Conservation (phyloP, 2,888 invertebrate species). For the Lasioglossum lativentre region DNA sequence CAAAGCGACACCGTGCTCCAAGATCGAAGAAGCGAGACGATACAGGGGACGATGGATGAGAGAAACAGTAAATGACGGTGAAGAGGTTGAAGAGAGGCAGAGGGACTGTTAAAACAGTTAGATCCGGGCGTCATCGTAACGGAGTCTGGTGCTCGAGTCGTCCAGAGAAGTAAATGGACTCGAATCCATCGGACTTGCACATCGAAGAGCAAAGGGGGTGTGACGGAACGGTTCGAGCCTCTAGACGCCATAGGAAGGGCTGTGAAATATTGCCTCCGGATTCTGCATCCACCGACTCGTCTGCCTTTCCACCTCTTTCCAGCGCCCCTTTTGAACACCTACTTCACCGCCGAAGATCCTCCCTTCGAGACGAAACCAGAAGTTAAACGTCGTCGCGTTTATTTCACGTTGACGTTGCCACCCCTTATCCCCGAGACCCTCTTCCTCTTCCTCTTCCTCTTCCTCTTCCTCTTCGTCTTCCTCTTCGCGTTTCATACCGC, state of each 20-base stretch:
- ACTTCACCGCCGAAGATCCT: slow-evolving; percentile 43
- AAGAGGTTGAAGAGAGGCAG: neutral
- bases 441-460: slow-evolving; percentile 11
- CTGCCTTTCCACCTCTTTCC: slow-evolving; percentile 50
- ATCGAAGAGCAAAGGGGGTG: slow-evolving; percentile 50
- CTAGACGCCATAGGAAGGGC: slow-evolving; percentile 58
- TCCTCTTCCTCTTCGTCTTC: slow-evolving; percentile 18
- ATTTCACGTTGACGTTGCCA: slow-evolving; percentile 70
- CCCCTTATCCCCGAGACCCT: slow-evolving; percentile 28
- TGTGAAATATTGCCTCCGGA: slow-evolving; percentile 74
- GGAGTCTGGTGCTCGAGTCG: slow-evolving; percentile 43
- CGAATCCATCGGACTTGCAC: slow-evolving; percentile 62
- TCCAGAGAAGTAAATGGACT: slow-evolving; percentile 61
- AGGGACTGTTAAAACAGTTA: neutral
- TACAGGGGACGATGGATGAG: neutral
- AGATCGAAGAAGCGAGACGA: neutral
- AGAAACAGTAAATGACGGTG: slow-evolving; percentile 3
- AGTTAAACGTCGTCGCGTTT: slow-evolving; percentile 72
- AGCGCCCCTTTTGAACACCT: slow-evolving; percentile 45
- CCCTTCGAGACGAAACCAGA: slow-evolving; percentile 64
- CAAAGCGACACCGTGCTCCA: neutral
- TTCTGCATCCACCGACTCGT: slow-evolving; percentile 69
- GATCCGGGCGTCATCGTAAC: neutral
- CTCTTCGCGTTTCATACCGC: slow-evolving; percentile 10
- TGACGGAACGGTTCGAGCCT: slow-evolving; percentile 50